A percentile compares a stretch with the other conserved stretches of the same genome.
Conservation (phyloP, 2,797 vertebrate species). For the Sebastes diploproa region DNA sequence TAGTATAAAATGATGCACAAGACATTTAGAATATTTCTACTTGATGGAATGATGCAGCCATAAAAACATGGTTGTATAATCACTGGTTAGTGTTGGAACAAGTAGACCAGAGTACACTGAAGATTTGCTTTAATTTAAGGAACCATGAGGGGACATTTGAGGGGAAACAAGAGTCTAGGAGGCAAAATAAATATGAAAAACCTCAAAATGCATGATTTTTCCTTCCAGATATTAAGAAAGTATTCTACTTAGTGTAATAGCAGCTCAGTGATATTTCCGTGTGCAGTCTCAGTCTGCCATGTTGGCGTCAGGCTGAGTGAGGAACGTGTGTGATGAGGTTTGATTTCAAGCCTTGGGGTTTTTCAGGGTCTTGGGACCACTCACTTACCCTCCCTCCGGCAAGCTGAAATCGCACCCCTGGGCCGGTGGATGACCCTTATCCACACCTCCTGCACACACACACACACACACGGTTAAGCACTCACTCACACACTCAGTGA, state of each 20-base stretch:
- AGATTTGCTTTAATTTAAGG: not conserved
- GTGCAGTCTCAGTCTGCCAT: not conserved
- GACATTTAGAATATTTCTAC: not conserved
- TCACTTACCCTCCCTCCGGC: slow-evolving; percentile 66
- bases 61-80: not conserved
- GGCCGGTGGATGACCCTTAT: slow-evolving; percentile 60
- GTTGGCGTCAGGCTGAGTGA: not conserved
- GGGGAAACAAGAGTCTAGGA: not conserved
- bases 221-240: not conserved
- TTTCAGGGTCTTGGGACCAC: slow-evolving; percentile 73
- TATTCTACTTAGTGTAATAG: not conserved
- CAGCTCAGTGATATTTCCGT: not conserved
- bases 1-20: not conserved
- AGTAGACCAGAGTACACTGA: not conserved
- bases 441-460: slow-evolving; percentile 29
- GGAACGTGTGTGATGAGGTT: slow-evolving; percentile 23
- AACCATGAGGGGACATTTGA: not conserved
- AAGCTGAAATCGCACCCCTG: slow-evolving; percentile 71
- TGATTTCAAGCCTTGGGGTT: slow-evolving; percentile 73
- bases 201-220: not conserved
- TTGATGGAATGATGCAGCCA: not conserved
- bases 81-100: not conserved
- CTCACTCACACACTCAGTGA: slow-evolving; percentile 16
- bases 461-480: slow-evolving; percentile 5
- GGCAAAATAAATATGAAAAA: not conserved